phyloP scores from a whole-genome alignment of 2,113 vertebrate genomes.

The Gambusia holbrooki region DNA sequence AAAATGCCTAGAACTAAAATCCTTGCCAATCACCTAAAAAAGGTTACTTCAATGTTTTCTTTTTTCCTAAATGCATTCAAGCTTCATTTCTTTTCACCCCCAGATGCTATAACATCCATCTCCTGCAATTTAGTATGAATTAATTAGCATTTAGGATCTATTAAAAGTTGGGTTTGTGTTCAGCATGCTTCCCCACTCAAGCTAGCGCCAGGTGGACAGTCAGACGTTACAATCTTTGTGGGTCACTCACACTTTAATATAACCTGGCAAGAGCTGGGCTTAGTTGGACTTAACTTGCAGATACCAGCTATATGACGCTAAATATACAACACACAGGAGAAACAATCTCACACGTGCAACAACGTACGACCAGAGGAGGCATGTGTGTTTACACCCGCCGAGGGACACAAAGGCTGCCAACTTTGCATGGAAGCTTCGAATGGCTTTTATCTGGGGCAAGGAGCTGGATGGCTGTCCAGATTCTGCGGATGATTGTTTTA shows the following conservation, averaged over 20 bases:
- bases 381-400: constrained; percentile 5
- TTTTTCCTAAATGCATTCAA: too few relatives aligned
- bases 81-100: too few relatives aligned
- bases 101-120: not conserved
- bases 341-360: constrained; percentile 11
- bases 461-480: constrained; percentile 18
- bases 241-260: constrained; percentile 20
- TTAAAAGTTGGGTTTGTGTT: not conserved
- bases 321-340: not conserved
- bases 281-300: not conserved
- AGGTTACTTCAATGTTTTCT: too few relatives aligned
- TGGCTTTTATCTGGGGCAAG: constrained; percentile 49
- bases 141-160: too few relatives aligned
- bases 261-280: constrained; percentile 1
- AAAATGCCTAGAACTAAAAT: not conserved
- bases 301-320: not conserved
- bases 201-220: constrained; percentile 3
- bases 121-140: not conserved
- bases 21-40: too few relatives aligned
- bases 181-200: not conserved
- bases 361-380: not conserved
- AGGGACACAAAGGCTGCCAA: constrained; percentile 35
- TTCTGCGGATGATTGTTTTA: constrained; percentile 28
- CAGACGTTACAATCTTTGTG: constrained; percentile 19
- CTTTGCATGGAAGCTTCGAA: constrained; percentile 29